Percentiles rank a stretch among this genome's conserved stretches.
Evolutionary conservation across 2,888 invertebrate species (phyloP).

Genomic region (Ectemnius cavifrons): DNA sequence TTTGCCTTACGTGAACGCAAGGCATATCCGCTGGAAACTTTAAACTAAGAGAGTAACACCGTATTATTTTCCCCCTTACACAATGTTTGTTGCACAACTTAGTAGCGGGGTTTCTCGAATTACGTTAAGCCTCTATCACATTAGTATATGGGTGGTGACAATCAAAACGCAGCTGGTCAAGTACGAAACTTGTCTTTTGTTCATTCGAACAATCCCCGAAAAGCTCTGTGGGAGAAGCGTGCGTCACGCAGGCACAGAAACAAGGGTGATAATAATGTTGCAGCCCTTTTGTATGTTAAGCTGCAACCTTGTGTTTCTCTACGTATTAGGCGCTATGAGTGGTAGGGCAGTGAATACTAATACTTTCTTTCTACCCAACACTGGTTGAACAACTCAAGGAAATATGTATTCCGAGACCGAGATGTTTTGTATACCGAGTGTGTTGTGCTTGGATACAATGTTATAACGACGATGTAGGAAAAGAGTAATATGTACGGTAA

Average conservation of each 20-base stretch:
- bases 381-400: conserved; percentile 27
- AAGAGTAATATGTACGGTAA: not conserved
- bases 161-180: conserved; percentile 66
- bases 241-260: conserved; percentile 40
- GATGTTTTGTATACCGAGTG: conserved; percentile 35
- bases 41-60: too few relatives aligned
- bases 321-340: conserved; percentile 65
- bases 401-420: conserved; percentile 23
- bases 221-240: conserved; percentile 16
- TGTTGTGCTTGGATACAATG: conserved; percentile 25
- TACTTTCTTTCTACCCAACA: conserved; percentile 40
- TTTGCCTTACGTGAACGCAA: too few relatives aligned
- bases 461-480: conserved; percentile 18
- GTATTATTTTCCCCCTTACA: too few relatives aligned
- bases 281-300: conserved; percentile 77
- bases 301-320: conserved; percentile 74
- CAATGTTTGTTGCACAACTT: too few relatives aligned
- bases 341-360: conserved; percentile 56
- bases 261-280: conserved; percentile 62
- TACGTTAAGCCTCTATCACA: too few relatives aligned
- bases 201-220: conserved; percentile 29
- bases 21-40: too few relatives aligned
- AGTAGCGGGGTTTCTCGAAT: too few relatives aligned
- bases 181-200: conserved; percentile 38
- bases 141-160: conserved; percentile 23